phyloP scores from a whole-genome alignment of 2,888 invertebrate genomes.

The Euzetes globulus region DNA sequence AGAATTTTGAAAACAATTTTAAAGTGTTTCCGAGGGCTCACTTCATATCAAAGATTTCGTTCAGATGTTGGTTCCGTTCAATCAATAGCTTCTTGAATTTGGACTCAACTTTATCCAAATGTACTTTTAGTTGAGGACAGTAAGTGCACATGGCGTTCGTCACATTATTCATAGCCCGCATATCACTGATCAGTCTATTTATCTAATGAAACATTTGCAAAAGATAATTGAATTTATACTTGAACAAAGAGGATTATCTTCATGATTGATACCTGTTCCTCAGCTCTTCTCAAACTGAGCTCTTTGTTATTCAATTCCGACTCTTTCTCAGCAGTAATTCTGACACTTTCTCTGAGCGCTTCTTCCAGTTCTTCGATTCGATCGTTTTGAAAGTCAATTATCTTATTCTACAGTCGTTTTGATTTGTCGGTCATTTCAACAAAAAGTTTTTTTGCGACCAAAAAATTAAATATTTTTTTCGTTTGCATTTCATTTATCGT shows the following conservation, averaged over 20 bases:
- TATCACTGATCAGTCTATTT: conserved; percentile 61
- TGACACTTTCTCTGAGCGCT: conserved; percentile 69
- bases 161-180: conserved; percentile 61
- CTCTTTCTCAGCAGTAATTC: conserved; percentile 53
- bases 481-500: not conserved
- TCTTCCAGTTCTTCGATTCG: conserved; percentile 72
- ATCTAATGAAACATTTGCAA: conserved; percentile 54
- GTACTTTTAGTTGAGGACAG: conserved; percentile 58
- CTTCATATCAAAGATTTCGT: conserved; percentile 72
- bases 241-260: too few species aligned
- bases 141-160: conserved; percentile 61
- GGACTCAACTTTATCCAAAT: conserved; percentile 59
- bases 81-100: conserved; percentile 56
- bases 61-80: conserved; percentile 61
- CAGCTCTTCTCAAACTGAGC: conserved; percentile 41
- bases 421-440: not conserved
- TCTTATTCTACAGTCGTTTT: not conserved
- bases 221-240: too few species aligned
- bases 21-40: conserved; percentile 50
- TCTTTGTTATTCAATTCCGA: conserved; percentile 51
- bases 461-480: not conserved
- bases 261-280: conserved; percentile 42
- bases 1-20: not conserved
- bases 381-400: conserved; percentile 54
- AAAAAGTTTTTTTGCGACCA: not conserved